Evolutionary conservation across 2,113 vertebrate genomes (phyloP), one percentile per base, ranked within the genome.

Genomic region (Corythaeola cristata): DNA sequence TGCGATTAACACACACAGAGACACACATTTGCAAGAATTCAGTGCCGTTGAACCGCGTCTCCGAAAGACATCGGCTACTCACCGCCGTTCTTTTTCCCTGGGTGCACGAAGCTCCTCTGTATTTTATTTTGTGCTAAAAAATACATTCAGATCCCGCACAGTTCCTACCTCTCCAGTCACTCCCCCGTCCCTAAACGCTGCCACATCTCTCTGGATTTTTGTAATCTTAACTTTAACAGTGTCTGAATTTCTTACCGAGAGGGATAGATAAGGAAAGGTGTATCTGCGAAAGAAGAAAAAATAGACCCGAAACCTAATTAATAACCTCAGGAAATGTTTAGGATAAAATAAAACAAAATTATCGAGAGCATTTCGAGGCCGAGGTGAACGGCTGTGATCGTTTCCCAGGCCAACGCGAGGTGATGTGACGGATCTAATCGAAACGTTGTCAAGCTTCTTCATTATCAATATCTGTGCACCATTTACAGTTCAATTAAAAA

Each of bases 401-500:
- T 74, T 89, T 93, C 45, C 86, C 68, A 89, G 90, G 88, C 79
- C 86, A 68, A 15, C 16, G 33, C 12, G 60, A 58, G 53, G 9
- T 49, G 89, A 93, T 85, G 90, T 68, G 90, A 91, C 71, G 37
- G 64, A 86, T 83, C 72, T 74, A 86, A 95, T 75, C 52, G 66
- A 88, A 93, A 94, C 27, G 27, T 87, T 76, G 86, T 63, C 95
- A 60, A 39, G 67, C 72, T 87, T 45, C 76, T 81, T 92, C 89
- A 19, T 85, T 79, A 75, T 83, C 93, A 66, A 73, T 64, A 85
- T 68, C 64, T 72, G 64, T 52, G 23, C 9, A 62, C 80, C 78
- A 94, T 87, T 95, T 87, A 72, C 86, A 84, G 59, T 71, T 89
- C 78, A 87, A 96, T 96, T 95, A 81, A 35, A 96, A 94, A 75